These are phyloP conservation scores for Axis porcinus DNA, from an alignment of 2,113 vertebrate species.

Conservation along the genomic window DNA sequence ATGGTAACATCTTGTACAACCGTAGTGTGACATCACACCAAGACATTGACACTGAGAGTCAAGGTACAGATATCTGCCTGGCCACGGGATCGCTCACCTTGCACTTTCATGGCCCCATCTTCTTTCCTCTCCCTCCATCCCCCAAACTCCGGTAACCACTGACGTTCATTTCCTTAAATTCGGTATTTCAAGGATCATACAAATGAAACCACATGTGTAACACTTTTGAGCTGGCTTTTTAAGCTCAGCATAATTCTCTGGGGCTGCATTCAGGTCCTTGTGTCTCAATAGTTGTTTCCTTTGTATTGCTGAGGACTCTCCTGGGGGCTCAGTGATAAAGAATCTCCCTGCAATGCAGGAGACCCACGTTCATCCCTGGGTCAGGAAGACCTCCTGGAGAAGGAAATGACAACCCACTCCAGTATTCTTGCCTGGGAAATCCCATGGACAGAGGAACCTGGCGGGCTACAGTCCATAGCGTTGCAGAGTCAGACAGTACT, in stretches of 20 bases:
- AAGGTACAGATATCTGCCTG: not conserved
- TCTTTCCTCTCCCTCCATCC: not conserved
- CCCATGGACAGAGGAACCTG: not conserved
- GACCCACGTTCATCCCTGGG: not conserved
- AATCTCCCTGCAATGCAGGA: not conserved
- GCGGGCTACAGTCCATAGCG: not conserved
- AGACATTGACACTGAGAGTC: not conserved
- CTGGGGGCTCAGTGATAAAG: not conserved
- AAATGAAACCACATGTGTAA: not conserved
- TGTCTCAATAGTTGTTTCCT: not conserved
- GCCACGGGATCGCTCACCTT: not conserved
- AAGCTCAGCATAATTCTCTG: not conserved
- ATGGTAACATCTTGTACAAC: not conserved
- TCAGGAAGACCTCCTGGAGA: not conserved
- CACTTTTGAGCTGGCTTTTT: not conserved
- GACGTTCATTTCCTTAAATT: not conserved
- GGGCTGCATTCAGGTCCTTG: not conserved
- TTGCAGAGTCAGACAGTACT: not conserved
- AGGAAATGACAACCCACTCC: not conserved
- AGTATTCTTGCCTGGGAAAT: not conserved
- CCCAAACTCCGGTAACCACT: not conserved
- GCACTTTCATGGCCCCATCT: not conserved
- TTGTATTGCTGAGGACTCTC: not conserved
- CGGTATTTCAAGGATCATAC: not conserved
- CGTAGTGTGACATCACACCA: not conserved